Conservation (phyloP, 64 coral and sea anemone genomes). For the Montipora capricornis region DNA sequence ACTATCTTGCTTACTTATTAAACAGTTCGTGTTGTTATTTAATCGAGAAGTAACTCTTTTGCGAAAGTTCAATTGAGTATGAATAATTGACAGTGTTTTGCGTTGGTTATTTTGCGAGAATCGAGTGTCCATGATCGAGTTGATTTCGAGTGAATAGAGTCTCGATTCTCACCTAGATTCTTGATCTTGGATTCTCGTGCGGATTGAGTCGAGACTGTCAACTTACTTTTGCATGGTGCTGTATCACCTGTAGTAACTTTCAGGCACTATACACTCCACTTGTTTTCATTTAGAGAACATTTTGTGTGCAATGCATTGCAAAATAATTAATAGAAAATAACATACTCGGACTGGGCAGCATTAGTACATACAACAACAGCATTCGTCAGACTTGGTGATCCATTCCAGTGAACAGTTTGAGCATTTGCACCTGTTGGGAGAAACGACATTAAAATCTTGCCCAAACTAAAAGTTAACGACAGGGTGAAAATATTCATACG, state of each 20-base stretch:
- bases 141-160: too few species aligned
- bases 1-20: too few species aligned
- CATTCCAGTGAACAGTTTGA: background rate
- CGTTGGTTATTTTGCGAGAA: too few species aligned
- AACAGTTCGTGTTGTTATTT: too few species aligned
- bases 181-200: too few species aligned
- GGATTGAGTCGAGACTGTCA: too few species aligned
- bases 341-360: background rate
- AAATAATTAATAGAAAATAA: background rate
- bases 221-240: too few species aligned
- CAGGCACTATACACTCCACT: background rate
- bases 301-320: background rate
- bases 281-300: background rate
- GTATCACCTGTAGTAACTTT: background rate
- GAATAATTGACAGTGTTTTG: too few species aligned
- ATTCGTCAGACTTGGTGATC: constrained; percentile 44
- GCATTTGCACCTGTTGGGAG: background rate
- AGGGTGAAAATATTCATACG: background rate
- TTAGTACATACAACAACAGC: constrained; percentile 52
- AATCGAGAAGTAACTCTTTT: too few species aligned
- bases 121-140: too few species aligned
- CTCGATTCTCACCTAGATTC: too few species aligned
- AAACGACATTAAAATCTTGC: background rate
- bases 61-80: too few species aligned
- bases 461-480: background rate